phyloP scores from a whole-genome alignment of 2,888 invertebrate genomes.

The Silvanus unidentatus region DNA sequence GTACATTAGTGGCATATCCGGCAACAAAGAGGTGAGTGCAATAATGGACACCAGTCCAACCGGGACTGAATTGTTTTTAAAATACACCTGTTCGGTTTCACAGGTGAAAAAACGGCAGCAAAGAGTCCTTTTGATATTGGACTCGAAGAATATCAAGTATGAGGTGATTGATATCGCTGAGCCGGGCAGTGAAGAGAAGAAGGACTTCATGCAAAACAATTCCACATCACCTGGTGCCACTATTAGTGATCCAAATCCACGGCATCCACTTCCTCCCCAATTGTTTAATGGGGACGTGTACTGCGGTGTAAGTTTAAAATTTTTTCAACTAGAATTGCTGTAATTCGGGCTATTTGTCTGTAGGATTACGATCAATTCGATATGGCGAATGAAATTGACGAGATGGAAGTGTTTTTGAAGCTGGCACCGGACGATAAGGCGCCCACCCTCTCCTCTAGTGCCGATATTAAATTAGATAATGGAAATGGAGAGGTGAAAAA shows the following conservation, averaged over 20 bases:
- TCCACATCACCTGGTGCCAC: slow-evolving; percentile 70
- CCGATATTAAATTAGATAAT: slow-evolving; percentile 43
- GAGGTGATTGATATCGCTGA: slow-evolving; percentile 92
- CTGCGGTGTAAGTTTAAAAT: slow-evolving; percentile 73
- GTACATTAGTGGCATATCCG: slow-evolving; percentile 87
- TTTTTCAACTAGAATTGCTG: slow-evolving; percentile 2
- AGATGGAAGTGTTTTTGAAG: slow-evolving; percentile 81
- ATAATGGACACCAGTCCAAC: not conserved
- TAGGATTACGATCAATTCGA: slow-evolving; percentile 92
- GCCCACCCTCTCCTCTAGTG: slow-evolving; percentile 44
- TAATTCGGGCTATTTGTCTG: too few species aligned
- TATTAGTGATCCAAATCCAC: slow-evolving; percentile 64
- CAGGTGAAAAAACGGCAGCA: slow-evolving; percentile 96
- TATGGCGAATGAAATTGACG: slow-evolving; percentile 84
- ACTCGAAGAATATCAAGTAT: slow-evolving; percentile 85
- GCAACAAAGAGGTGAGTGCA: slow-evolving; percentile 82
- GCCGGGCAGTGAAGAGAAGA: slow-evolving; percentile 80
- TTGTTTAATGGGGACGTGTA: slow-evolving; percentile 88
- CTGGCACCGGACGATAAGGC: slow-evolving; percentile 57
- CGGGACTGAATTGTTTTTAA: not conserved
- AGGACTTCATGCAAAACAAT: slow-evolving; percentile 89
- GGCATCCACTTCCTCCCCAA: slow-evolving; percentile 86
- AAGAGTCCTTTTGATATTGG: slow-evolving; percentile 86
- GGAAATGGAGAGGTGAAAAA: slow-evolving; percentile 25
- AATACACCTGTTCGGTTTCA: slow-evolving; percentile 21